A percentile compares a stretch with the other conserved stretches of the same genome.
These are phyloP conservation scores for Sitta carolinensis DNA, from an alignment of 2,797 vertebrate species.

Conservation along the genomic window DNA sequence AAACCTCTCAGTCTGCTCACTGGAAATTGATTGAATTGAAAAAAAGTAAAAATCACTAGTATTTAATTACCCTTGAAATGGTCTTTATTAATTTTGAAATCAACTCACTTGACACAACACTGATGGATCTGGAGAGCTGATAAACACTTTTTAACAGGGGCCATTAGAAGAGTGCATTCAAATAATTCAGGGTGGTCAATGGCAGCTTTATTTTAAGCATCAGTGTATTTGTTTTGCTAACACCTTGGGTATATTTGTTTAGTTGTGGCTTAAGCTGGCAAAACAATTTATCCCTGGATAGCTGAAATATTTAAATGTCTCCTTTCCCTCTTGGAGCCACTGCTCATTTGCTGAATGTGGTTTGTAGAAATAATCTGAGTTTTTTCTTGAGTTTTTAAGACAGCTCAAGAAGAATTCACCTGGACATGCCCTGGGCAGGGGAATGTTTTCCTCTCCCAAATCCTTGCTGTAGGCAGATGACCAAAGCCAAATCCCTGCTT, in stretches of 20 bases:
- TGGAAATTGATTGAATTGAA: constrained; percentile 58
- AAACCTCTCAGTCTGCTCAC: constrained; percentile 19
- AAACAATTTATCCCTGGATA: background rate
- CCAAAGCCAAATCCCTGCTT: background rate
- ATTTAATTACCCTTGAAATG: constrained; percentile 73
- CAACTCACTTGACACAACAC: constrained; percentile 44
- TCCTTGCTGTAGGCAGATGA: background rate
- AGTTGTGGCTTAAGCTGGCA: background rate
- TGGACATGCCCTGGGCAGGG: background rate
- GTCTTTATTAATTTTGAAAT: constrained; percentile 71
- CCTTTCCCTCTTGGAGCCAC: background rate
- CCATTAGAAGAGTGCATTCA: constrained; percentile 35
- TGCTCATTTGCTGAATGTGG: rapidly evolving
- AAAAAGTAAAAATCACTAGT: constrained; percentile 57
- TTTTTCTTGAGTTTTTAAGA: background rate
- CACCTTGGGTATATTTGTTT: background rate
- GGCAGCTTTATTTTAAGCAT: constrained; percentile 21
- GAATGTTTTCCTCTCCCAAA: background rate
- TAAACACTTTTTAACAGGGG: constrained; percentile 30
- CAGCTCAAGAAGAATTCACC: background rate
- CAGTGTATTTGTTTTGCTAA: constrained; percentile 24
- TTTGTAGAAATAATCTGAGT: background rate
- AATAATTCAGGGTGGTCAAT: constrained; percentile 18
- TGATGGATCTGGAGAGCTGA: constrained; percentile 37
- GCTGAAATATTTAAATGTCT: background rate